Percentiles rank a stretch among this genome's conserved stretches.
These are phyloP conservation scores for Leptatherina wallacei DNA, from an alignment of 2,797 vertebrate genomes.

Conservation along the genomic window DNA sequence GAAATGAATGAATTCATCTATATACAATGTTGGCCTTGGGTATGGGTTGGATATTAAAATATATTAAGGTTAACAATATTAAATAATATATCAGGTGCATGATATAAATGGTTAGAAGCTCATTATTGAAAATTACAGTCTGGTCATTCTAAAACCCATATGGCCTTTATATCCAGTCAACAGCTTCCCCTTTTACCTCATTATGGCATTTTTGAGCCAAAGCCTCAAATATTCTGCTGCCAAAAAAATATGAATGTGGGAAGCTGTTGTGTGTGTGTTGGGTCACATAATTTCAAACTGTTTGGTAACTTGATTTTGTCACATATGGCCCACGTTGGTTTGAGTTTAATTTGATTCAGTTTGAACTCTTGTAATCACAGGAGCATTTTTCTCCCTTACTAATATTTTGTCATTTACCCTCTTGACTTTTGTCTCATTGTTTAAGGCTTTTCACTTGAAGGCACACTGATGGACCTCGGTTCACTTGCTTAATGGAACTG, in stretches of 20 bases:
- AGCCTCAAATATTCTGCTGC: conserved; percentile 49
- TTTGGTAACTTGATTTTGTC: conserved; percentile 38
- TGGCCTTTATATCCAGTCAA: conserved; percentile 35
- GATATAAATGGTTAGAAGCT: neutral
- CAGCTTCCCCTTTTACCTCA: conserved; percentile 54
- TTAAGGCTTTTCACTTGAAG: conserved; percentile 26
- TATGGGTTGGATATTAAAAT: too few relatives aligned
- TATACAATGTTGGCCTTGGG: too few relatives aligned
- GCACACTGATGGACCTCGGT: conserved; percentile 40
- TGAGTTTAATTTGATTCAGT: conserved; percentile 56
- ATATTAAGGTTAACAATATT: too few relatives aligned
- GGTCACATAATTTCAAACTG: conserved; percentile 21
- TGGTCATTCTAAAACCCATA: conserved; percentile 29
- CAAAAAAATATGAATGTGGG: conserved; percentile 22
- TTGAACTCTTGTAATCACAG: conserved; percentile 22
- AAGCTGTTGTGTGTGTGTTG: conserved; percentile 35
- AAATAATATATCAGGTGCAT: neutral
- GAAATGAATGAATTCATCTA: too few relatives aligned
- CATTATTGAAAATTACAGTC: conserved; percentile 44
- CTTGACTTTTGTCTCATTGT: neutral
- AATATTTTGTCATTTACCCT: neutral
- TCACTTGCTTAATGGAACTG: conserved; percentile 42
- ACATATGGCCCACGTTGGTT: conserved; percentile 29
- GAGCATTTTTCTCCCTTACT: conserved; percentile 8
- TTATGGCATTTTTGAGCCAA: conserved; percentile 46